phyloP scores from a whole-genome alignment of 2,888 invertebrate genomes.

The Pimpla rufipes region DNA sequence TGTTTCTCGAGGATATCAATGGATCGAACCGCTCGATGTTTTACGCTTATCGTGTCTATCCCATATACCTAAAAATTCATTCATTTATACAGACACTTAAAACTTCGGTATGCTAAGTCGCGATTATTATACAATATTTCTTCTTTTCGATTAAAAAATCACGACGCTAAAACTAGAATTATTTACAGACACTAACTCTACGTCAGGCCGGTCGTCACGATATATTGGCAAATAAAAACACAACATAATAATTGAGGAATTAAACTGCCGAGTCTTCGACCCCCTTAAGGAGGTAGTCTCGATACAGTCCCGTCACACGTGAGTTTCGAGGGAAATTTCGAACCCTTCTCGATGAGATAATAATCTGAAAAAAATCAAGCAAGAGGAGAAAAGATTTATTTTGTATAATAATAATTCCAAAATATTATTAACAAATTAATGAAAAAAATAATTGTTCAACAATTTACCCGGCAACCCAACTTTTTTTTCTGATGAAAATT shows the following conservation, averaged over 20 bases:
- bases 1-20: constrained; percentile 44
- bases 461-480: too few relatives aligned
- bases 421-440: too few relatives aligned
- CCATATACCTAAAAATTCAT: constrained; percentile 57
- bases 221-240: constrained; percentile 34
- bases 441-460: too few relatives aligned
- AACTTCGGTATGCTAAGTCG: constrained; percentile 67
- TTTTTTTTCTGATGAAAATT: too few relatives aligned
- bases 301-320: too few relatives aligned
- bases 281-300: too few relatives aligned
- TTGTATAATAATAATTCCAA: too few relatives aligned
- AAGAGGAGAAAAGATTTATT: too few relatives aligned
- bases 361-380: too few relatives aligned
- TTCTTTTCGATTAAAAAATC: constrained; percentile 30
- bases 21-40: constrained; percentile 40
- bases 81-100: constrained; percentile 67
- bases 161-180: constrained; percentile 26
- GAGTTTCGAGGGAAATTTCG: too few relatives aligned
- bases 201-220: constrained; percentile 73
- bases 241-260: constrained; percentile 46
- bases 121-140: constrained; percentile 55
- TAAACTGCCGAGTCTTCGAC: background rate
- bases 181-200: constrained; percentile 57
- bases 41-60: constrained; percentile 49
- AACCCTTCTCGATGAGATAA: too few relatives aligned